Percentiles rank a stretch among this genome's conserved stretches.
These are phyloP conservation scores for Brachypodius melanocephalos DNA, from an alignment of 2,113 vertebrate species.

Conservation along the genomic window DNA sequence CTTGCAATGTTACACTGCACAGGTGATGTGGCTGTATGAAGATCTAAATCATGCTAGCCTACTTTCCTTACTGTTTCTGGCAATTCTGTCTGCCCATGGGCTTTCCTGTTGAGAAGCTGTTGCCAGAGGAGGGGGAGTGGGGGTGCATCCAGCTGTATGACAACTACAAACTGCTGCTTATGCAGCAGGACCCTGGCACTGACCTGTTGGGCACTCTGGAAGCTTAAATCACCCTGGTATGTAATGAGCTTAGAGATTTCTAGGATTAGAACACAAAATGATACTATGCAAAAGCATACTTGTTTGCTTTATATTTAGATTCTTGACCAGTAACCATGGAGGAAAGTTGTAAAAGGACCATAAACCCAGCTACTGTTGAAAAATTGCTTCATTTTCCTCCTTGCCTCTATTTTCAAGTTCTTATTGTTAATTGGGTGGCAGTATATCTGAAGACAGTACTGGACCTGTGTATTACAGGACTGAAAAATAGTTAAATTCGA, in stretches of 20 bases:
- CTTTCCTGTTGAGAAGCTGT: background rate
- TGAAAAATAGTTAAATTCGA: background rate
- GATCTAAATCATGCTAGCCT: background rate
- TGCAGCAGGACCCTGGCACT: background rate
- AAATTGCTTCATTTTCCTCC: background rate
- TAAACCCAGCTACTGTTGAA: background rate
- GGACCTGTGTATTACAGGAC: background rate
- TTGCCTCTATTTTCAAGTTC: background rate
- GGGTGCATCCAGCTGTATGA: background rate
- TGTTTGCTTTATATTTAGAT: background rate
- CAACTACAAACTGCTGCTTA: background rate
- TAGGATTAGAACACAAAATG: background rate
- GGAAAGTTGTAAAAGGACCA: background rate
- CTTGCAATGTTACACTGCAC: background rate
- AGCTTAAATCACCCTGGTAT: background rate
- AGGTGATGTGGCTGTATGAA: background rate
- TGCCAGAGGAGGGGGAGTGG: background rate
- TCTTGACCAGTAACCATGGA: background rate
- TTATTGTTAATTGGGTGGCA: background rate
- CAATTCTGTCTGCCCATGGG: rapidly evolving
- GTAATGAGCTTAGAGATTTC: background rate
- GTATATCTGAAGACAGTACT: background rate
- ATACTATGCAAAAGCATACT: background rate
- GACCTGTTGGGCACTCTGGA: background rate
- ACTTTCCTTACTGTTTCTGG: background rate